A percentile compares a stretch with the other conserved stretches of the same genome.
These are phyloP conservation scores for Tachina grossa DNA, from an alignment of 2,888 invertebrate genomes.

Conservation along the genomic window DNA sequence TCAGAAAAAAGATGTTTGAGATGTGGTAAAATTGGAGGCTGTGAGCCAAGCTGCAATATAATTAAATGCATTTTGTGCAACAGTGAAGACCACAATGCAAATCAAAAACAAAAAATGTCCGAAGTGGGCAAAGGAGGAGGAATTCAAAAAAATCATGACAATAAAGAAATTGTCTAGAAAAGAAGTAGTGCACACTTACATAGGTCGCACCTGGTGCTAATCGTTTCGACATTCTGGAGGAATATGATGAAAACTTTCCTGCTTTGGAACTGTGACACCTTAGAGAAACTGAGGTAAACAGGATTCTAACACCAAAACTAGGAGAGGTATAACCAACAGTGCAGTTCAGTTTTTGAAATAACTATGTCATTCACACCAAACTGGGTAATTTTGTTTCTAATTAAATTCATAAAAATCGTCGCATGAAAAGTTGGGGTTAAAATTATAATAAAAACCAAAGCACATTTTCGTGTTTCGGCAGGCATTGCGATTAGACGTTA, in stretches of 20 bases:
- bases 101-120: constrained; percentile 6
- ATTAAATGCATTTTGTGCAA: constrained; percentile 36
- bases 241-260: not conserved
- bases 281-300: not conserved
- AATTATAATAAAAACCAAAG: too few species aligned
- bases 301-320: not conserved
- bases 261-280: too few species aligned
- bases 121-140: constrained; percentile 8
- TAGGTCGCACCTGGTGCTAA: not conserved
- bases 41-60: not conserved
- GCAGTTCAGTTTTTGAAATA: too few species aligned
- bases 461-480: too few species aligned
- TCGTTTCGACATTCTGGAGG: not conserved
- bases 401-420: too few species aligned
- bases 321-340: too few species aligned
- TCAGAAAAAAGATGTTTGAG: not conserved
- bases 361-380: too few species aligned
- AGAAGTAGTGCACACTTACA: not conserved
- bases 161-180: not conserved
- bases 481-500: too few species aligned
- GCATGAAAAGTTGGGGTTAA: too few species aligned
- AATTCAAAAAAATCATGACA: constrained; percentile 12
- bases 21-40: not conserved
- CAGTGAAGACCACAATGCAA: not conserved
- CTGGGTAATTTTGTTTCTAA: too few species aligned